Evolutionary conservation across 2,113 vertebrate species (phyloP), one percentile per base, ranked within the genome.

Genomic region (Malaclemys terrapin): DNA sequence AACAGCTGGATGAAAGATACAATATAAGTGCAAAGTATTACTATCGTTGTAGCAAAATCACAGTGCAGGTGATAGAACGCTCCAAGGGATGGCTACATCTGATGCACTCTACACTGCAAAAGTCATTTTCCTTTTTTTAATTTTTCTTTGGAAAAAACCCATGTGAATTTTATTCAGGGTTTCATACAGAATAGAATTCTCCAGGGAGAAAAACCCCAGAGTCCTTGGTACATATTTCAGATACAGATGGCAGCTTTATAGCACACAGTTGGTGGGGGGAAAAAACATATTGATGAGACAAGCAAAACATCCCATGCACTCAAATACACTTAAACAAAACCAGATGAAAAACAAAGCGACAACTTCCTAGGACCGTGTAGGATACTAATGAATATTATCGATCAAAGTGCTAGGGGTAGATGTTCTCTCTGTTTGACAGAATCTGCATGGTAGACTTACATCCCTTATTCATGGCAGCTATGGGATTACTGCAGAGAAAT

Each of bases 171-270:
- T 89, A 89, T 87, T 91, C 75, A 82, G 10, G 78, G 83, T 94
- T 97, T 96, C 84, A 80, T 2, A 87, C 65, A 90, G 82, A 95
- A 86, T 13, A 90, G 93, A 90, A 17, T 11, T 91, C 87, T 84
- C 89, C 42, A 93, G 85, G 53, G 94, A 92, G 56, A 19, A 96
- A 91, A 93, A 82, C 54, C 25, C 54, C 69, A 84, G 86, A 4
- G 72, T 27, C 4, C 49, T 85, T 85, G 49, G 69, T 89, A 56
- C 52, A 20, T 91, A 94, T 96, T 94, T 95, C 89, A 96, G 91
- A 80, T 53, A 69, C 14, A 95, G 89, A 90, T 92, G 84, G 80
- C 89, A 97, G 88, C 57, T 97, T 96, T 95, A 93, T 80, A 97
- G 84, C 72, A 76, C 49, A 82, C 31, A 87, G 42, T 82, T 96